phyloP scores from a whole-genome alignment of 2,113 vertebrate species.

The Corapipo altera region DNA sequence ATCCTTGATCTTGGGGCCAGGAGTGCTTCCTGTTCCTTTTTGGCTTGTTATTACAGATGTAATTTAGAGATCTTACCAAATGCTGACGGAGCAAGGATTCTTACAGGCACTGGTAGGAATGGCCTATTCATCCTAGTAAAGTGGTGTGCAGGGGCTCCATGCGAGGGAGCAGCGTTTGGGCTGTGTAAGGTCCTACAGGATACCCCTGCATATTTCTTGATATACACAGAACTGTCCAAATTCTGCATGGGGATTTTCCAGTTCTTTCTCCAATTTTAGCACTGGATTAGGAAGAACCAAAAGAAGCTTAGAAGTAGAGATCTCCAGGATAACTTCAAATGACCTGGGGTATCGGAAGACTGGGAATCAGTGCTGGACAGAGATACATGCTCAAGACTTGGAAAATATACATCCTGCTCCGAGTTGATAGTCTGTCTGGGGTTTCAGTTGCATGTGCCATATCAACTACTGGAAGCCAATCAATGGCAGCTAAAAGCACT shows the following conservation, averaged over 20 bases:
- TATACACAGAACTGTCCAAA: background rate
- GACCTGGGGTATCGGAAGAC: background rate
- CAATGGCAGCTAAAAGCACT: background rate
- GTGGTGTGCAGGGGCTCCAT: background rate
- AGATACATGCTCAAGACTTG: background rate
- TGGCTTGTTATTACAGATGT: background rate
- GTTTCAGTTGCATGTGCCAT: background rate
- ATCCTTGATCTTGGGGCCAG: background rate
- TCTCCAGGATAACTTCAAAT: background rate
- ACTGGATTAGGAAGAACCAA: background rate
- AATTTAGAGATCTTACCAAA: background rate
- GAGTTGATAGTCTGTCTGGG: background rate
- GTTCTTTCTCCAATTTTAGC: background rate
- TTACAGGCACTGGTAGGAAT: background rate
- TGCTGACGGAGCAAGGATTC: background rate
- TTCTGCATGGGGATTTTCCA: background rate
- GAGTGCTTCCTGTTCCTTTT: background rate
- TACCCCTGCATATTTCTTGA: background rate
- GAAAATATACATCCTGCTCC: background rate
- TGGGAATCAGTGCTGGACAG: background rate
- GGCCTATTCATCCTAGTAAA: background rate
- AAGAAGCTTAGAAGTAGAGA: background rate
- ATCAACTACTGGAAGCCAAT: background rate
- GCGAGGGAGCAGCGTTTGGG: background rate
- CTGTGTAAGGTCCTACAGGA: background rate